phyloP scores from a whole-genome alignment of 2,888 invertebrate species.

The Cecidostiba fungosa region DNA sequence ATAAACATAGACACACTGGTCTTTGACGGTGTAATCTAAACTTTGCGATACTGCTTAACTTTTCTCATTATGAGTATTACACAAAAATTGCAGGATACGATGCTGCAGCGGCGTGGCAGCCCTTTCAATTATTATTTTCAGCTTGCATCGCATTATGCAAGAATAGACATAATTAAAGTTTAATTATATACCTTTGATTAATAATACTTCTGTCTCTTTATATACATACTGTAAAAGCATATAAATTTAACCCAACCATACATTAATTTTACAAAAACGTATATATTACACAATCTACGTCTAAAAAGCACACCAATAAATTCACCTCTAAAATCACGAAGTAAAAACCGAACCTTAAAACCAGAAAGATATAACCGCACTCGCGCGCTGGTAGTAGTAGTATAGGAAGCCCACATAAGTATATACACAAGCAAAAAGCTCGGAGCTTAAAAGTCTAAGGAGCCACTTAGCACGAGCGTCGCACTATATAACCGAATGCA shows the following conservation, averaged over 20 bases:
- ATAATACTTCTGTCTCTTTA: background rate
- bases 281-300: background rate
- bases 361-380: constrained; percentile 25
- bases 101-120: background rate
- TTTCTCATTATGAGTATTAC: constrained; percentile 11
- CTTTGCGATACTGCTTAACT: background rate
- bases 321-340: constrained; percentile 24
- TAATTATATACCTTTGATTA: background rate
- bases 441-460: constrained; percentile 9
- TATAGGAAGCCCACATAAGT: background rate
- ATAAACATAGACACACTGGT: background rate
- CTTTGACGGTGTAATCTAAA: constrained; percentile 6
- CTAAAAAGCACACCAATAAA: background rate
- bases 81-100: background rate
- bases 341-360: constrained; percentile 1
- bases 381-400: background rate
- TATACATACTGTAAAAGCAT: background rate
- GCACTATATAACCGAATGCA: background rate
- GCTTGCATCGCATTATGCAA: background rate
- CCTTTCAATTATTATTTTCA: background rate
- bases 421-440: background rate
- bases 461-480: background rate
- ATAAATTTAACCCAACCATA: background rate
- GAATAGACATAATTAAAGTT: background rate
- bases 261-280: constrained; percentile 39